phyloP scores from a whole-genome alignment of 1,140 invertebrate genomes.

The Cepaea nemoralis region DNA sequence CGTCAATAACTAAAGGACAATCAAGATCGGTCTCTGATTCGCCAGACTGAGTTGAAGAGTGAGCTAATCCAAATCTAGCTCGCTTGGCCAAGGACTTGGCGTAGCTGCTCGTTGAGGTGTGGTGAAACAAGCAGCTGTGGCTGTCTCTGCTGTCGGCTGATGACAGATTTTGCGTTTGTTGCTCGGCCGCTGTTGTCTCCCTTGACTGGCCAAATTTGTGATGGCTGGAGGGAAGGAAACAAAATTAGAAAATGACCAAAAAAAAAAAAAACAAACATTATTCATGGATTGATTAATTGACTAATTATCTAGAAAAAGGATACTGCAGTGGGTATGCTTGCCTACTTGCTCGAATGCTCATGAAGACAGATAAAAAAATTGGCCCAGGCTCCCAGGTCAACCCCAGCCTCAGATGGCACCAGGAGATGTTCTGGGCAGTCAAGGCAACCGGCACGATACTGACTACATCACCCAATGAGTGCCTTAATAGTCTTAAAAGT shows the following conservation, averaged over 20 bases:
- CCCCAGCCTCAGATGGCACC: not conserved
- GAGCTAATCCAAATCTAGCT: constrained; percentile 12
- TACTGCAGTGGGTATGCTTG: no score
- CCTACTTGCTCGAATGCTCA: no score
- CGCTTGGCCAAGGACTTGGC: constrained; percentile 37
- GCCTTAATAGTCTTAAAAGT: no score
- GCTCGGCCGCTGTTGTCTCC: not conserved
- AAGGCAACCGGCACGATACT: not conserved
- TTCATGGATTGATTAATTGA: no score
- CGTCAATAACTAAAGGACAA: constrained; percentile 43
- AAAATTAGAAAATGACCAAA: not conserved
- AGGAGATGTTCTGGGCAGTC: not conserved
- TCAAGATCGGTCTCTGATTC: constrained; percentile 43
- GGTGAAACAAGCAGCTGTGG: constrained; percentile 20
- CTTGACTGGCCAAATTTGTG: not conserved
- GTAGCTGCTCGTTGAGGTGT: constrained; percentile 20
- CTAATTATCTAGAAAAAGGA: no score
- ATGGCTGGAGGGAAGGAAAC: not conserved
- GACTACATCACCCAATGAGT: not conserved
- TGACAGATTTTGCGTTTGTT: constrained; percentile 22
- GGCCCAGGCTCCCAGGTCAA: not conserved
- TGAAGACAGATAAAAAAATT: no score
- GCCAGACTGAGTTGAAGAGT: constrained; percentile 10
- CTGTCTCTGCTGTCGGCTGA: constrained; percentile 15
- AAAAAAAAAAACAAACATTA: not conserved